Conservation (phyloP, 2,113 vertebrate genomes). For the Hyperopisus bebe region DNA sequence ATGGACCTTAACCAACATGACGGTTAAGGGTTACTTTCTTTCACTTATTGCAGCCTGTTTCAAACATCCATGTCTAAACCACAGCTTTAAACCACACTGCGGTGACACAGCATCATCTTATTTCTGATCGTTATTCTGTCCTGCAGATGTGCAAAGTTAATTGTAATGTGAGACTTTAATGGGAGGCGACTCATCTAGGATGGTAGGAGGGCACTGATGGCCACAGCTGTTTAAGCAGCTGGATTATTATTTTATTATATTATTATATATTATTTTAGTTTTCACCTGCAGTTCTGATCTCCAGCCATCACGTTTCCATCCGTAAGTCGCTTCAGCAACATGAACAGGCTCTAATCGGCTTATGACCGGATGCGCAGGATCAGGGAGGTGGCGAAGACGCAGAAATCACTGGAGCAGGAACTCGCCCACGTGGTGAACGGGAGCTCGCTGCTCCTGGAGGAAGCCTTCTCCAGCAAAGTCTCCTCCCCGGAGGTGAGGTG, state of each 20-base stretch:
- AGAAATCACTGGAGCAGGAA: conserved; percentile 82
- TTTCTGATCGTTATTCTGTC: neutral
- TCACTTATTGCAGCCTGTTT: neutral
- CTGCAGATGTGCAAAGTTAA: neutral
- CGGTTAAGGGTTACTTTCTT: neutral
- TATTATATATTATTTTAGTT: neutral
- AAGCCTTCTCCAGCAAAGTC: conserved; percentile 67
- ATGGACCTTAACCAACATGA: neutral
- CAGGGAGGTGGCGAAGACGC: conserved; percentile 72
- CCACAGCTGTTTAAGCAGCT: neutral
- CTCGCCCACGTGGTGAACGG: conserved; percentile 79
- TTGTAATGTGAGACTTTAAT: neutral
- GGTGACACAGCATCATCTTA: neutral
- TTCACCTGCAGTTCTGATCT: neutral
- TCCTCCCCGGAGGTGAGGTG: conserved; percentile 64
- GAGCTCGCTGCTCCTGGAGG: conserved; percentile 68
- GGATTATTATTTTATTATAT: neutral
- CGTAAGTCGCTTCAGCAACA: neutral
- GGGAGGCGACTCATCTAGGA: neutral
- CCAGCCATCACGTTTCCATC: neutral
- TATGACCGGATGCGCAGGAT: conserved; percentile 56
- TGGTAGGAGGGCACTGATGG: neutral
- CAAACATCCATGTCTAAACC: neutral
- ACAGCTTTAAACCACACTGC: neutral
- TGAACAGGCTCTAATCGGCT: neutral